Conservation (phyloP, 2,113 vertebrate species). For the Bagarius yarrelli region DNA sequence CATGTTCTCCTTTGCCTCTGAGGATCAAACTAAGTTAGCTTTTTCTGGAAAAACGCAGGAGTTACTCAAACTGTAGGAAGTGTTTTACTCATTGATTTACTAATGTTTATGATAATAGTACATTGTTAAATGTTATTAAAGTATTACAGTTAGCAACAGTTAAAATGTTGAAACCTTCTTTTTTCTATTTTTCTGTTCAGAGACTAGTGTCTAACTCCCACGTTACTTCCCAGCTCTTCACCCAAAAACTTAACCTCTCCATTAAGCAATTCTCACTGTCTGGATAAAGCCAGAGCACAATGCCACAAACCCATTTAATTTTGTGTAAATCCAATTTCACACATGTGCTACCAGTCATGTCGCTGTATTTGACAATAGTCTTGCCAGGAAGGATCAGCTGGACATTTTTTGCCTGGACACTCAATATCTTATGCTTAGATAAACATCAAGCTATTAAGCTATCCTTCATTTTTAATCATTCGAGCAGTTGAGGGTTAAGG, state of each 20-base stretch:
- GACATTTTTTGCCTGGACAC: constrained; percentile 23
- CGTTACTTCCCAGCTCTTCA: constrained; percentile 2
- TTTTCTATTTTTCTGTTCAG: not conserved
- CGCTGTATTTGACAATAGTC: constrained; percentile 51
- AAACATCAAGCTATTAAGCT: constrained; percentile 37
- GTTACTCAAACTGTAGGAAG: constrained; percentile 33
- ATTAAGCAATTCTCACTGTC: constrained; percentile 48
- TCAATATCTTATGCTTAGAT: constrained; percentile 30
- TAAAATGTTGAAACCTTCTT: not conserved
- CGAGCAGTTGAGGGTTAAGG: not conserved
- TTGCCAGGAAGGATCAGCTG: constrained; percentile 30
- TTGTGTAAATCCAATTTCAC: constrained; percentile 56
- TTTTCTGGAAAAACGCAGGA: not conserved
- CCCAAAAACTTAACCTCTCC: constrained; percentile 49
- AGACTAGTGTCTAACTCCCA: constrained; percentile 20
- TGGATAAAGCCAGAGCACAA: constrained; percentile 38
- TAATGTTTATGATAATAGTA: not conserved
- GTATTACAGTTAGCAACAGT: not conserved
- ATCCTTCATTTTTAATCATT: not conserved
- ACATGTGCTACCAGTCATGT: constrained; percentile 49
- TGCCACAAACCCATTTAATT: constrained; percentile 57
- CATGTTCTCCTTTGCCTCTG: constrained; percentile 22
- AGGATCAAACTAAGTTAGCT: constrained; percentile 5
- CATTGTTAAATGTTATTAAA: not conserved
- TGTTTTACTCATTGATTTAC: not conserved